Evolutionary conservation across 2,797 vertebrate genomes (phyloP), one percentile per base, ranked within the genome.

Genomic region (Enteromius paludinosus): DNA sequence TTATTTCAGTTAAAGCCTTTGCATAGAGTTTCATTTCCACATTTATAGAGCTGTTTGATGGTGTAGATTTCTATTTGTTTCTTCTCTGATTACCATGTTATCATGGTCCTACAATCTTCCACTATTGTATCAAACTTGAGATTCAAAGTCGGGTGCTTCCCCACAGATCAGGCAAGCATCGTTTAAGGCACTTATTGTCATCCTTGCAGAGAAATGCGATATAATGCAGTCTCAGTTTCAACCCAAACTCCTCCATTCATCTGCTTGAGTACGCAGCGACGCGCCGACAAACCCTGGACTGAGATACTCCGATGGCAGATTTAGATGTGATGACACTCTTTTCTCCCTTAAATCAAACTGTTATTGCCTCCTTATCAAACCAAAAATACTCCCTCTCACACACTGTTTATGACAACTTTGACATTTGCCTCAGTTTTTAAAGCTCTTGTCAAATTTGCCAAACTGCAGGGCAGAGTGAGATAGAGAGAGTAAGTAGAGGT

Each of bases 321-420:
- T 81, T 78, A 78, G 78, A 81, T 85, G 79, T 65, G 68, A 78
- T 78, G 61, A 82, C 70, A 65, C 59, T 73, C 45, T 72, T 45
- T 70, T 73, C 79, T 83, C 68, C 79, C 76, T 78, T 84, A 81
- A 80, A 79, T 61, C 70, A 71, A 75, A 78, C 30, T 72, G 68
- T 86, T 86, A 89, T 66, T 85, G 79, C 83, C 66, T 84, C 45
- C 70, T 84, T 85, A 85, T 89, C 81, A 81, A 87, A 80, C 75
- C 76, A 49, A 85, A 80, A 78, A 86, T 83, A 61, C 59, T 66
- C 66, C 66, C n/a, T n/a, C 74, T 84, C 73, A 62, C 78, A 72
- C 35, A 49, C 75, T 84, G 79, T 82, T 87, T 87, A 85, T 54
- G 87, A 87, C 85, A 85, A 80, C 75, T 85, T 78, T 87, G 86